These are phyloP conservation scores for Antedon mediterranea DNA, from an alignment of 53 echinoderm and acorn worm genomes.

Conservation along the genomic window DNA sequence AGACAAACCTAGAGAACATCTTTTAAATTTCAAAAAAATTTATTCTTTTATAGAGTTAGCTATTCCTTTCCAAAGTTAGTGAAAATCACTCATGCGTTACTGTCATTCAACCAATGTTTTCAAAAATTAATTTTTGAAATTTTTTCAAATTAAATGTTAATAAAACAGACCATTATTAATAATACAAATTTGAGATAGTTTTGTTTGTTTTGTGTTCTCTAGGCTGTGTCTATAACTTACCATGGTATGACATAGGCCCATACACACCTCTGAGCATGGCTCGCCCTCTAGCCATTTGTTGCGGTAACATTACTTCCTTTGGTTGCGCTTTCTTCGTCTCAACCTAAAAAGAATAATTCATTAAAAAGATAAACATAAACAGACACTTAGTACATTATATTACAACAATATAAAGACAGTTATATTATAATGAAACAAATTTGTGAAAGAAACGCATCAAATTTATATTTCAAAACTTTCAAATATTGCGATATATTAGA, in stretches of 20 bases:
- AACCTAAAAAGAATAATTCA: slow-evolving; percentile 29
- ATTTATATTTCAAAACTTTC: neutral
- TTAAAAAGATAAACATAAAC: too few relatives aligned
- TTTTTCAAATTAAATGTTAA: too few relatives aligned
- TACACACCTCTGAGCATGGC: slow-evolving; percentile 73
- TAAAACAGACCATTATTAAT: too few relatives aligned
- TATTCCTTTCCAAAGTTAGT: neutral
- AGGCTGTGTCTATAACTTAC: neutral
- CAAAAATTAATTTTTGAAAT: too few relatives aligned
- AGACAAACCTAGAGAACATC: too few relatives aligned
- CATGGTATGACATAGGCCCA: slow-evolving; percentile 12
- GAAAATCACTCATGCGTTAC: neutral
- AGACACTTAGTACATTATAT: too few relatives aligned
- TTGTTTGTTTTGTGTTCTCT: neutral
- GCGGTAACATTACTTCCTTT: slow-evolving; percentile 93
- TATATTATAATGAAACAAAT: neutral
- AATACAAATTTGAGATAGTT: too few relatives aligned
- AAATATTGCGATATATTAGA: neutral
- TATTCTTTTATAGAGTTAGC: neutral
- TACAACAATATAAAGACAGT: neutral
- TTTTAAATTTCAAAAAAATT: too few relatives aligned
- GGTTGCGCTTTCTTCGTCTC: slow-evolving; percentile 98
- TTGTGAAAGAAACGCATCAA: neutral
- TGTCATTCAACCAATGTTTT: too few relatives aligned
- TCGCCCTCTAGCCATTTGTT: slow-evolving; percentile 46